Evolutionary conservation across 2,888 invertebrate species (phyloP), one percentile per base, ranked within the genome.

Genomic region (Dorcus hopei): DNA sequence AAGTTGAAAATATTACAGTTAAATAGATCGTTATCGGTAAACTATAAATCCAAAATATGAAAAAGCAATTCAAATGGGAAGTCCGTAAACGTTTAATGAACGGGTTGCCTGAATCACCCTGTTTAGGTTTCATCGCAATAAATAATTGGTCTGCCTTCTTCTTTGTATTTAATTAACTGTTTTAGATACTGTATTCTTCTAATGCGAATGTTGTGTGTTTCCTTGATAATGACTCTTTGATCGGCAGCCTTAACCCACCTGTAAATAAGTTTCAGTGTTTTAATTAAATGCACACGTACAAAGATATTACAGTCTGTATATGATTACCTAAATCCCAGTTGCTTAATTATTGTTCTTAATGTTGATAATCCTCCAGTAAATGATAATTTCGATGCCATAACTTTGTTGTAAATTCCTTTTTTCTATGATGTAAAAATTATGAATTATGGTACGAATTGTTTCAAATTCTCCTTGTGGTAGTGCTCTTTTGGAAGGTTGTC

Each of bases 381-480:
- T 2, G 19, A 19, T 19, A 41, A 11, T 11, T 11, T 2, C 9
- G 41, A 41, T 41, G 9, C 41, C 41, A n/a, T 9, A 41, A 41
- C n/a, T 41, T 41, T 41, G 11, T 11, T 41, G 41, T 41, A 41
- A 11, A 41, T 3, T n/a, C 3, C 41, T n/a, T 11, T 41, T 41
- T 9, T 41, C n/a, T 11, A 11, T 41, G 1, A 41, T 41, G 41
- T 41, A n/a, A 41, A 41, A 41, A 41, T 41, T 5, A 41, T 41
- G 41, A 41, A 41, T 41, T n/a, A 41, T 41, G 9, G 41, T 3
- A 9, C 41, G 41, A 11, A 41, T 41, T 41, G 2, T 41, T 41
- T 69, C 71, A 19, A 19, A 19, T 19, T 19, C 19, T 19, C 19
- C 19, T 19, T 19, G 19, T 19, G 19, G 19, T 19, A 19, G 19